phyloP scores from a whole-genome alignment of 92 coral and sea anemone species.

The Meandrina meandrites region DNA sequence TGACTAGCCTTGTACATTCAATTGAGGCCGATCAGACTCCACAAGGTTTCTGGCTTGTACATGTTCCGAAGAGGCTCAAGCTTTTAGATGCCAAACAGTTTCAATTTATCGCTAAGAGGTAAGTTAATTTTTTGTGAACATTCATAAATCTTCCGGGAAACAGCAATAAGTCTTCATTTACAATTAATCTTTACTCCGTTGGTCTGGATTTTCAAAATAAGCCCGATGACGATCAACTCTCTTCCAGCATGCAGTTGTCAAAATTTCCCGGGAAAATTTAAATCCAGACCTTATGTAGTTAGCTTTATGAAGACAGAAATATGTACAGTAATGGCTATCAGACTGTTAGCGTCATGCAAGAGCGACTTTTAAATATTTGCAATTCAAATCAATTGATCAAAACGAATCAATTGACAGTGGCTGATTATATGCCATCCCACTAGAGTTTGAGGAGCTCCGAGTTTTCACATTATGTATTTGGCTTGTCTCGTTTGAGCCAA shows the following conservation, averaged over 20 bases:
- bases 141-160: no score
- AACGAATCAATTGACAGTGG: no score
- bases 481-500: no score
- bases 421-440: conserved; percentile 5
- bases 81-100: neutral
- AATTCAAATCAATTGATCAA: conserved; percentile 16
- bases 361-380: conserved; percentile 17
- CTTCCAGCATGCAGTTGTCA: neutral
- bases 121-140: no score
- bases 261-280: neutral
- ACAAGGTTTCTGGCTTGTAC: no score
- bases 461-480: no score
- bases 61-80: conserved; percentile 8
- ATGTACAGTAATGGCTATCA: conserved; percentile 8
- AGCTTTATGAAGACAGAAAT: conserved; percentile 14
- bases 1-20: conserved; percentile 17
- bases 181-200: no score
- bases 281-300: conserved; percentile 8
- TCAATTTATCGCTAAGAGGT: no score
- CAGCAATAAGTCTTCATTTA: no score
- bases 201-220: conserved; percentile 4
- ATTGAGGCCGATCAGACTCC: conserved; percentile 10
- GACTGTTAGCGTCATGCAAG: conserved; percentile 13
- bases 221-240: conserved; percentile 6
- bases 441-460: no score